These are phyloP conservation scores for Ornithorhynchus anatinus DNA, from an alignment of 2,113 vertebrate genomes.

Conservation along the genomic window DNA sequence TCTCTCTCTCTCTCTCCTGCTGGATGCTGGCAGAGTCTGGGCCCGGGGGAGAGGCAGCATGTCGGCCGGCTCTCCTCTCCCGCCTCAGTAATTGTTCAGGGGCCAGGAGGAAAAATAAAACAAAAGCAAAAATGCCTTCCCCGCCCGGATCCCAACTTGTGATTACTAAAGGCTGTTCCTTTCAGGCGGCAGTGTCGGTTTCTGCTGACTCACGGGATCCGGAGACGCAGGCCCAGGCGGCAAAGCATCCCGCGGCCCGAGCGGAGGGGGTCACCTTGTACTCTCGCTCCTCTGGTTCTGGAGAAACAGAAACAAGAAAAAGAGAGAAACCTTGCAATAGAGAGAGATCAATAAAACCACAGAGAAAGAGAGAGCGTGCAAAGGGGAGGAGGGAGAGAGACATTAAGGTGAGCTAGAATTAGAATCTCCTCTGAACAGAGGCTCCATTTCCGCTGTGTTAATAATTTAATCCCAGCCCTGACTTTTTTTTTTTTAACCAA, in stretches of 20 bases:
- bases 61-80: not conserved
- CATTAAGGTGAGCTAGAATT: conserved; percentile 60
- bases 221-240: not conserved
- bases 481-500: conserved; percentile 80
- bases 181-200: not conserved
- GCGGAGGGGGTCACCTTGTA: conserved; percentile 59
- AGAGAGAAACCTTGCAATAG: not conserved
- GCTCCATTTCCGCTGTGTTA: conserved; percentile 76
- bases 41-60: conserved; percentile 1
- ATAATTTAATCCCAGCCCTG: conserved; percentile 79
- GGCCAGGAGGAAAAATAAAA: conserved; percentile 4
- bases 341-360: conserved; percentile 55
- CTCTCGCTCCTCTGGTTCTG: not conserved
- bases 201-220: conserved; percentile 51
- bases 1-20: too few relatives aligned
- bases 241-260: not conserved
- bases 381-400: conserved; percentile 24
- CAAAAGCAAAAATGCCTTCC: not conserved
- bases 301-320: conserved; percentile 11
- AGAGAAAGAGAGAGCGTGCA: not conserved
- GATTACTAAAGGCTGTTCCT: accelerated
- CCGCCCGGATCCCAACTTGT: not conserved
- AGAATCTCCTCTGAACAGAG: conserved; percentile 63
- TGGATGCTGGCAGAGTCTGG: accelerated
- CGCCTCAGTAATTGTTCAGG: not conserved